A percentile compares a stretch with the other conserved stretches of the same genome.
Conservation (phyloP, 2,888 invertebrate genomes). For the Lathronympha strigana region DNA sequence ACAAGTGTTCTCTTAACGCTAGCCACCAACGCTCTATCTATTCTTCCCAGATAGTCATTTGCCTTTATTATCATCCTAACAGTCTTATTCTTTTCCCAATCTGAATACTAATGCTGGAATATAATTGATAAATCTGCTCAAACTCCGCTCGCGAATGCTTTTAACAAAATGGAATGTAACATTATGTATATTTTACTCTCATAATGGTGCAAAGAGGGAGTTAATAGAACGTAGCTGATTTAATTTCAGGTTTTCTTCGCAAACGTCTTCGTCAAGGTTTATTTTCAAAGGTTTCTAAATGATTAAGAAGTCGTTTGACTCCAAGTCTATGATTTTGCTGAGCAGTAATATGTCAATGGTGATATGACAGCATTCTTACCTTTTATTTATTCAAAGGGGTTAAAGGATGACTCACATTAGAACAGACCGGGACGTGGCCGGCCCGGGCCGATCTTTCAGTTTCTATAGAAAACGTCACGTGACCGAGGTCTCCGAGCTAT, state of each 20-base stretch:
- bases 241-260: constrained; percentile 35
- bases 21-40: not conserved
- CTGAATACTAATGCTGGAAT: not conserved
- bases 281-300: constrained; percentile 25
- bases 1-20: too few relatives aligned
- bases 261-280: constrained; percentile 26
- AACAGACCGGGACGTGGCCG: too few relatives aligned
- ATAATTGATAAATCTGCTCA: constrained; percentile 12
- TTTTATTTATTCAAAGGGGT: constrained; percentile 21
- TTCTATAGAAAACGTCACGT: too few relatives aligned
- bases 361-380: not conserved
- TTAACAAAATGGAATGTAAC: constrained; percentile 12
- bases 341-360: constrained; percentile 20
- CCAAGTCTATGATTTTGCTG: constrained; percentile 21
- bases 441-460: too few relatives aligned
- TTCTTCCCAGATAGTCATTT: too few relatives aligned
- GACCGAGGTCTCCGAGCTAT: too few relatives aligned
- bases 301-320: constrained; percentile 22
- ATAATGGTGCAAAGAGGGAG: constrained; percentile 27
- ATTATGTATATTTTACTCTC: constrained; percentile 24
- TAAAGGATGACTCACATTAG: too few relatives aligned
- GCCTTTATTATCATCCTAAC: constrained; percentile 30
- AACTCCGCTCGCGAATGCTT: constrained; percentile 8
- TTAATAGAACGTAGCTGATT: constrained; percentile 30
- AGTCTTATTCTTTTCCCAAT: constrained; percentile 27